These are phyloP conservation scores for Tamandua tetradactyla DNA, from an alignment of 2,797 vertebrate genomes.

Conservation along the genomic window DNA sequence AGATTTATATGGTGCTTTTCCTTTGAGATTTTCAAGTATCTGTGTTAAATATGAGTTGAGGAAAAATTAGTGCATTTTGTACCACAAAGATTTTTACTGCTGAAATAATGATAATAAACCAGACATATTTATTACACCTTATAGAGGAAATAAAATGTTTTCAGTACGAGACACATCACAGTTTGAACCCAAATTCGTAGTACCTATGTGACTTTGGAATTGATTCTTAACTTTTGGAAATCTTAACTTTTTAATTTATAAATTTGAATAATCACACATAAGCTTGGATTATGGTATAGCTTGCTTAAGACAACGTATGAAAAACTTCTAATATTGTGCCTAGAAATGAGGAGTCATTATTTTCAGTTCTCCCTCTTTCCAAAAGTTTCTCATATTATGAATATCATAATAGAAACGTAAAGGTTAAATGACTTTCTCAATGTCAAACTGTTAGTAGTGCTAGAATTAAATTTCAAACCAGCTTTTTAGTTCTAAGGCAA, in stretches of 20 bases:
- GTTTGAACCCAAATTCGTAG: not conserved
- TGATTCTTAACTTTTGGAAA: not conserved
- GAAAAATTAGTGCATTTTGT: not conserved
- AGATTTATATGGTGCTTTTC: conserved; percentile 31
- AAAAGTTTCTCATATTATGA: conserved; percentile 6
- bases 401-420: conserved; percentile 31
- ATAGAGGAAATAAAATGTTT: not conserved
- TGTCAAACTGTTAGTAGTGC: conserved; percentile 29
- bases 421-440: conserved; percentile 61
- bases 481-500: conserved; percentile 16
- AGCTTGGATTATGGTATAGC: not conserved
- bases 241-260: conserved; percentile 28
- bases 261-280: not conserved
- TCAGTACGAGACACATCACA: not conserved
- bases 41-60: conserved; percentile 27
- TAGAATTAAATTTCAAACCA: conserved; percentile 56
- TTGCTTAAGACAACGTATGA: not conserved
- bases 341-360: not conserved
- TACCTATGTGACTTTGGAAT: not conserved
- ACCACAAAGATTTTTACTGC: conserved; percentile 32
- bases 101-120: conserved; percentile 60
- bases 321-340: not conserved
- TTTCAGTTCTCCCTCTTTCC: not conserved
- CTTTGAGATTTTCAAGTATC: conserved; percentile 32
- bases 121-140: not conserved